phyloP scores from a whole-genome alignment of 2,113 vertebrate genomes.

The Sphaerodactylus townsendi region DNA sequence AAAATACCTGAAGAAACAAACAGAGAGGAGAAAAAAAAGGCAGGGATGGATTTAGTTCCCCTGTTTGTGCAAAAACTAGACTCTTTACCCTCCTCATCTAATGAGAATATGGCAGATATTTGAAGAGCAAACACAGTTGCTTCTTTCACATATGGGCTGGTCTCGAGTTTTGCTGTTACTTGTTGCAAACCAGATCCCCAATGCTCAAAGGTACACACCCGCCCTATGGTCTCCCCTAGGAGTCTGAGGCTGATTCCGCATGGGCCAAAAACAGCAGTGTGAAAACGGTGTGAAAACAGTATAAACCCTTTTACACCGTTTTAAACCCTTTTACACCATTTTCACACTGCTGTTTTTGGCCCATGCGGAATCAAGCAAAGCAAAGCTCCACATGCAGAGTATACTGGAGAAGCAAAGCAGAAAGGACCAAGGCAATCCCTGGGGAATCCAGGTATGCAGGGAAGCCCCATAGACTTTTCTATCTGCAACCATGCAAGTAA shows the following conservation, averaged over 20 bases:
- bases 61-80: background rate
- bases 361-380: too few relatives aligned
- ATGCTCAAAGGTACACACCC: background rate
- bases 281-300: too few relatives aligned
- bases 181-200: background rate
- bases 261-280: too few relatives aligned
- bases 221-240: background rate
- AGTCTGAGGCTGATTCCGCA: too few relatives aligned
- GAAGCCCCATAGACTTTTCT: background rate
- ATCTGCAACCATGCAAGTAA: background rate
- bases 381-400: too few relatives aligned
- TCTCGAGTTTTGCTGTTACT: background rate
- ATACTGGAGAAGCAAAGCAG: background rate
- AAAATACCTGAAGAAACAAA: background rate
- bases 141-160: background rate
- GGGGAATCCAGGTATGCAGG: background rate
- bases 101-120: background rate
- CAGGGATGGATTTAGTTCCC: background rate
- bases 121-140: background rate
- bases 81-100: background rate
- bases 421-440: background rate
- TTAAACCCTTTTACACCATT: too few relatives aligned
- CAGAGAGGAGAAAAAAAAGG: background rate
- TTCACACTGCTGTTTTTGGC: too few relatives aligned
- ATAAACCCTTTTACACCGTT: too few relatives aligned